A percentile compares a stretch with the other conserved stretches of the same genome.
Conservation (phyloP, 35 echinoderm and acorn worm genomes). For the Apostichopus parvimensis region DNA sequence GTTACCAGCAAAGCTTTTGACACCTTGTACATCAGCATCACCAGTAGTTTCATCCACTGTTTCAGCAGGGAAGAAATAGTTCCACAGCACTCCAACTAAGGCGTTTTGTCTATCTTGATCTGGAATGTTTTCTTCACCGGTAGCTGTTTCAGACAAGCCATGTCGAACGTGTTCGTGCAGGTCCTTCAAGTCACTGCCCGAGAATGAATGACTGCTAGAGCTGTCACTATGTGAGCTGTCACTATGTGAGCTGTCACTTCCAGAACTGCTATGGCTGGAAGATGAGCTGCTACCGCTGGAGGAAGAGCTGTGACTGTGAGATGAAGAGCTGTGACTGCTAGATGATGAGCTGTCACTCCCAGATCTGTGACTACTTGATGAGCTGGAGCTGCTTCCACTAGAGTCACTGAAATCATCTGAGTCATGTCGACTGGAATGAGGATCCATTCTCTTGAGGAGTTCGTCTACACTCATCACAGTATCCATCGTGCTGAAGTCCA, state of each 20-base stretch:
- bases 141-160: background rate
- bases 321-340: background rate
- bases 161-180: background rate
- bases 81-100: background rate
- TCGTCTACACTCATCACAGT: slow-evolving; percentile 1
- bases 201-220: background rate
- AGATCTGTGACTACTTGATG: background rate
- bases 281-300: slow-evolving; percentile 3
- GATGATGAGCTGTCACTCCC: background rate
- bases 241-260: slow-evolving; percentile 3
- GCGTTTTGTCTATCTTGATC: background rate
- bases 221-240: background rate
- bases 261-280: background rate
- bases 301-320: background rate
- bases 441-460: slow-evolving; percentile 19
- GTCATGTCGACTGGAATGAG: background rate
- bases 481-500: background rate
- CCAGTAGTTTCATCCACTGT: background rate
- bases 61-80: background rate
- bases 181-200: background rate
- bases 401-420: background rate
- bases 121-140: background rate
- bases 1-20: background rate
- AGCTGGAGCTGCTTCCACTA: background rate
- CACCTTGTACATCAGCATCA: background rate